These are phyloP conservation scores for Perca flavescens DNA, from an alignment of 2,113 vertebrate species.

Conservation along the genomic window DNA sequence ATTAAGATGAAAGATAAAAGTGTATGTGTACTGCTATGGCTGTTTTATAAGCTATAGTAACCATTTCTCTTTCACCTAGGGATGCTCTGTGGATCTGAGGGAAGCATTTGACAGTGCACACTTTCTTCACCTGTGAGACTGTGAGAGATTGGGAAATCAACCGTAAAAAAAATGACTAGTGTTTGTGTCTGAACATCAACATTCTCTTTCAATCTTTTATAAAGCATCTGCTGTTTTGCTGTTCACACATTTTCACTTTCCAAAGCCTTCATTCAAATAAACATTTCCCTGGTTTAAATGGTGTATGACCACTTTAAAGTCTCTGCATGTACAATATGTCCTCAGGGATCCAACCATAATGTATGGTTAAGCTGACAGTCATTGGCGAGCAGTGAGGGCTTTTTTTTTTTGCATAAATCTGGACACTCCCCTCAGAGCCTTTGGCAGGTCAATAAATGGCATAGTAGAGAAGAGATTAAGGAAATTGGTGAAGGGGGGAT, in stretches of 20 bases:
- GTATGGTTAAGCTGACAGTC: slow-evolving; percentile 73
- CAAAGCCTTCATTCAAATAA: slow-evolving; percentile 33
- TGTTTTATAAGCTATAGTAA: slow-evolving; percentile 77
- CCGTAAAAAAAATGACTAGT: slow-evolving; percentile 39
- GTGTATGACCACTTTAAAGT: slow-evolving; percentile 59
- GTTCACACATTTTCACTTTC: slow-evolving; percentile 23
- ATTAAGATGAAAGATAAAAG: slow-evolving; percentile 78
- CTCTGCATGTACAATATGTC: slow-evolving; percentile 50
- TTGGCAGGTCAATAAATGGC: slow-evolving; percentile 69
- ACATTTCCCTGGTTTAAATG: slow-evolving; percentile 13
- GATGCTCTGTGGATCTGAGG: slow-evolving; percentile 67
- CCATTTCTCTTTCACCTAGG: slow-evolving; percentile 65
- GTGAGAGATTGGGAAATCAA: slow-evolving; percentile 48
- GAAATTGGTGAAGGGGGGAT: slow-evolving; percentile 33
- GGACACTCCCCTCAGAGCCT: slow-evolving; percentile 64
- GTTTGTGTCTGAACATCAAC: slow-evolving; percentile 50
- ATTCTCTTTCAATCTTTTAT: slow-evolving; percentile 48
- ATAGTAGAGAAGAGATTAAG: slow-evolving; percentile 54
- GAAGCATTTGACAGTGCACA: slow-evolving; percentile 58
- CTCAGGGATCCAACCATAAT: slow-evolving; percentile 58
- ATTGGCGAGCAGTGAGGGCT: slow-evolving; percentile 39
- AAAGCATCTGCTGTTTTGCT: slow-evolving; percentile 53
- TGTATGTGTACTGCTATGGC: slow-evolving; percentile 67
- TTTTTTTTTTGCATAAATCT: slow-evolving; percentile 69
- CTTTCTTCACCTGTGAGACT: slow-evolving; percentile 60